Conservation (phyloP, 2,113 vertebrate species). For the Pyxicephalus adspersus region DNA sequence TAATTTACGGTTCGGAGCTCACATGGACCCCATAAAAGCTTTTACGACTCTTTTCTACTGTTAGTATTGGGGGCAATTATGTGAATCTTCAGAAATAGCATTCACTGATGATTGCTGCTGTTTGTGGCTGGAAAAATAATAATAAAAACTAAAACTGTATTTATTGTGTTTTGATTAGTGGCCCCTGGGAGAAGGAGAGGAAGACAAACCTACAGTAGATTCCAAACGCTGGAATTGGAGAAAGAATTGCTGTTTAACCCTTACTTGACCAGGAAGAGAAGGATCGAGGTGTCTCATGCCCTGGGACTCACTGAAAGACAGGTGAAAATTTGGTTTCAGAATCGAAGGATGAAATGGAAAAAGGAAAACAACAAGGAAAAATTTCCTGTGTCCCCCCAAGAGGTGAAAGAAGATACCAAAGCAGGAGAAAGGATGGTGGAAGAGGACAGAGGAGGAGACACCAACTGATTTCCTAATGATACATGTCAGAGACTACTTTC, state of each 20-base stretch:
- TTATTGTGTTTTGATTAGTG: slow-evolving; percentile 74
- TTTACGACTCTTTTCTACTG: not conserved
- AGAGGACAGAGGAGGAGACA: slow-evolving; percentile 59
- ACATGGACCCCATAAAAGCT: slow-evolving; percentile 20
- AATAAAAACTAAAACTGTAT: not conserved
- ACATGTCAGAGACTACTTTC: not conserved
- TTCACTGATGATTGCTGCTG: not conserved
- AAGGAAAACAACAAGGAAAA: slow-evolving; percentile 88
- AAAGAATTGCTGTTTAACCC: slow-evolving; percentile 87
- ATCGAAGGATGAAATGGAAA: slow-evolving; percentile 87
- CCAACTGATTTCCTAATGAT: slow-evolving; percentile 11
- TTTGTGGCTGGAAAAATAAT: too few species aligned
- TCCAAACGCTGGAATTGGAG: slow-evolving; percentile 85
- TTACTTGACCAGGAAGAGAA: slow-evolving; percentile 84
- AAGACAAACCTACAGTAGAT: slow-evolving; percentile 85
- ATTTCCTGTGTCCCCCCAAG: slow-evolving; percentile 77
- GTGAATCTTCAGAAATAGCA: not conserved
- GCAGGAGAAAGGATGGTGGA: slow-evolving; percentile 72
- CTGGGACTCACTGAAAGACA: slow-evolving; percentile 83
- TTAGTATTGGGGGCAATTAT: not conserved
- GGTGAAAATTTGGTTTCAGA: slow-evolving; percentile 88
- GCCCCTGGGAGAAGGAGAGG: slow-evolving; percentile 83
- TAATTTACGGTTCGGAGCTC: slow-evolving; percentile 24
- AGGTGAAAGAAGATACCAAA: slow-evolving; percentile 76
- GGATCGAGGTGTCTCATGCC: slow-evolving; percentile 84